Conservation (phyloP, 2,888 invertebrate genomes). For the Epiperipatus broadwayi region DNA sequence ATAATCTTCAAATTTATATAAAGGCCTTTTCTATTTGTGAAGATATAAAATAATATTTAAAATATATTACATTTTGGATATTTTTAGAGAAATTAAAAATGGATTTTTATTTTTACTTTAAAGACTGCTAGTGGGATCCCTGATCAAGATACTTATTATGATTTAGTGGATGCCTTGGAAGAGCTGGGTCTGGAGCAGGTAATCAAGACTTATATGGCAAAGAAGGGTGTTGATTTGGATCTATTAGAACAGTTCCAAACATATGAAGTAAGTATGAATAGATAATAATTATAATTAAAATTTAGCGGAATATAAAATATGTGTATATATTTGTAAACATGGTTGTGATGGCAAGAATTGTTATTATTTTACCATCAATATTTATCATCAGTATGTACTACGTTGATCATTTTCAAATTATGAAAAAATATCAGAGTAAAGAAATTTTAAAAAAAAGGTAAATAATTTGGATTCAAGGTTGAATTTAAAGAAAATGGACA, state of each 20-base stretch:
- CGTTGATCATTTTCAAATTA: too few relatives aligned
- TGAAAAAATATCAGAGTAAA: too few relatives aligned
- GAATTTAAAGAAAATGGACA: too few relatives aligned
- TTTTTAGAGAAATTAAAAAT: not conserved
- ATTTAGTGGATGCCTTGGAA: slow-evolving; percentile 85
- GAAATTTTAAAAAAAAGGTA: too few relatives aligned
- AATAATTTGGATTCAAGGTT: too few relatives aligned
- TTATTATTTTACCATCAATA: too few relatives aligned
- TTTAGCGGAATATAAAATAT: not conserved
- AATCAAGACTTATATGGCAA: slow-evolving; percentile 68
- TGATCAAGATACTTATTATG: slow-evolving; percentile 90
- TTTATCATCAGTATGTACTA: too few relatives aligned
- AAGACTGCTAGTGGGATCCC: slow-evolving; percentile 68
- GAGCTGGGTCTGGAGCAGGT: slow-evolving; percentile 77
- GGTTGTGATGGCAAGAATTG: too few relatives aligned
- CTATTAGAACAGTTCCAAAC: slow-evolving; percentile 79
- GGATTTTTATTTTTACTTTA: slow-evolving; percentile 9
- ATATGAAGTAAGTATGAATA: slow-evolving; percentile 50
- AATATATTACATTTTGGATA: not conserved
- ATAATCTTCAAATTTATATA: too few relatives aligned
- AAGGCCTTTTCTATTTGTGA: not conserved
- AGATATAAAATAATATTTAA: not conserved
- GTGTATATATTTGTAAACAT: too few relatives aligned
- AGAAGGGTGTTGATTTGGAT: slow-evolving; percentile 78
- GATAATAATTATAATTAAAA: not conserved